phyloP scores from a whole-genome alignment of 1,140 invertebrate species.

The Myzus persicae region DNA sequence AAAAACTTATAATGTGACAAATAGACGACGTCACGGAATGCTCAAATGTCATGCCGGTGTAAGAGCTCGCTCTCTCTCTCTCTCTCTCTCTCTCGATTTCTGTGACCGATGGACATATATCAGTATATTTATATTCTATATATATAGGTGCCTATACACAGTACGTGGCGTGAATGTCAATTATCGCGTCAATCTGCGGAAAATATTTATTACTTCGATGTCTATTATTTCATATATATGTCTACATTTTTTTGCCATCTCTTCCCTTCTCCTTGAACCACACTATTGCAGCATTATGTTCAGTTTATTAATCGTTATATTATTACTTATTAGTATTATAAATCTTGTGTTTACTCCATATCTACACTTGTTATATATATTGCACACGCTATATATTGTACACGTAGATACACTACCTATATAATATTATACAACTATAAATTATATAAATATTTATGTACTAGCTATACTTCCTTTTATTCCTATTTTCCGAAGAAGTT shows the following conservation, averaged over 20 bases:
- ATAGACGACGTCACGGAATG: not conserved
- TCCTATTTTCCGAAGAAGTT: too few species aligned
- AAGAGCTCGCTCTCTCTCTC: not conserved
- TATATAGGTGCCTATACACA: not conserved
- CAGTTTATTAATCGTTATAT: not conserved
- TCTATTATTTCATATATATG: not conserved
- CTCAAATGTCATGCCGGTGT: not conserved
- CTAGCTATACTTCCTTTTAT: too few species aligned
- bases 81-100: too few species aligned
- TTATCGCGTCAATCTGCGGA: not conserved
- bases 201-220: not conserved
- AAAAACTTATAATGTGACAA: not conserved
- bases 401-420: too few species aligned
- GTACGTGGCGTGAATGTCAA: not conserved
- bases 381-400: not conserved
- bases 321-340: not conserved
- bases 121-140: not conserved
- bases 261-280: not conserved
- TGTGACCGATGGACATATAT: not conserved
- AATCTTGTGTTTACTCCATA: not conserved
- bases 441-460: too few species aligned
- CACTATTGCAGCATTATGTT: too few species aligned
- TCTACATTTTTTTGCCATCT: not conserved
- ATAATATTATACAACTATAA: too few species aligned
- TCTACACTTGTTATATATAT: not conserved